A percentile compares a stretch with the other conserved stretches of the same genome.
Evolutionary conservation across 2,888 invertebrate species (phyloP).

Genomic region (Listrodromus nycthemerus): DNA sequence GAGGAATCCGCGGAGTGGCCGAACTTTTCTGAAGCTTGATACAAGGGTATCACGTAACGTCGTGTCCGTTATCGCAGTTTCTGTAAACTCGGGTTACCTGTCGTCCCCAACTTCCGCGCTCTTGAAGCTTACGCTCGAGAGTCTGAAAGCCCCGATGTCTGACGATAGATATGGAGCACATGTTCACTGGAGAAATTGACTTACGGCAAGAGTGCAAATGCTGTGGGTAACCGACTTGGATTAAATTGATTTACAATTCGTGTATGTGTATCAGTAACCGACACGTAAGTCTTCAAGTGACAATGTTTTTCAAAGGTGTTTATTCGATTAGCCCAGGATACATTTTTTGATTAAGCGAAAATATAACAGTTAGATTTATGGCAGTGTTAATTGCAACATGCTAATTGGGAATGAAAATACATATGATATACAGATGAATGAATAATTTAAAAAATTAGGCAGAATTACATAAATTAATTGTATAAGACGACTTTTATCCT

Average conservation of each 20-base stretch:
- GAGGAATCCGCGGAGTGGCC: background rate
- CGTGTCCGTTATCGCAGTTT: background rate
- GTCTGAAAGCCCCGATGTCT: background rate
- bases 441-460: background rate
- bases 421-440: background rate
- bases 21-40: constrained; percentile 11
- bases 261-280: background rate
- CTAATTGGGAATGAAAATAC: no score
- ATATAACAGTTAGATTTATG: no score
- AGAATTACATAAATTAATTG: background rate
- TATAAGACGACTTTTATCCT: background rate
- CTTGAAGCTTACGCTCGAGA: background rate
- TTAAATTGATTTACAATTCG: background rate
- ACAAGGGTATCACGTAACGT: background rate
- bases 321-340: no score
- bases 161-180: background rate
- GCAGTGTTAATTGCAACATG: no score
- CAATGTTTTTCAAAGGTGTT: background rate
- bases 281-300: background rate
- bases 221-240: background rate
- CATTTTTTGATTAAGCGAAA: no score
- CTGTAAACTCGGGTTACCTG: constrained; percentile 6
- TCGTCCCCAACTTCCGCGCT: background rate
- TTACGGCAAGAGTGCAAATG: background rate
- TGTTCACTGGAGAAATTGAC: background rate